Evolutionary conservation across 2,888 invertebrate species (phyloP).

Genomic region (Campopleginae sp.): DNA sequence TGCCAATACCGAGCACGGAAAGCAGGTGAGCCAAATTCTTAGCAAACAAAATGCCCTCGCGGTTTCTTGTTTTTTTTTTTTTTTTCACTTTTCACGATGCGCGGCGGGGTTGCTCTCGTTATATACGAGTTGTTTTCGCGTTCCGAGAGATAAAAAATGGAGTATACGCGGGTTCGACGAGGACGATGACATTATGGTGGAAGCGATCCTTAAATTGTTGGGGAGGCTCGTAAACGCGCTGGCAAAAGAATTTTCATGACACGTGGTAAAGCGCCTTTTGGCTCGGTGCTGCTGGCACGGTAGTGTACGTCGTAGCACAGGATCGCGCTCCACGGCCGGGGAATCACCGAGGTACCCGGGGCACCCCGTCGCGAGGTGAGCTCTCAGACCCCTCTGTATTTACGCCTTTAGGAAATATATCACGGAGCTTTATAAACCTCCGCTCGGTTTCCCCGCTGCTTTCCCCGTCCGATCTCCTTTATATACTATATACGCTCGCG

Average conservation of each 20-base stretch:
- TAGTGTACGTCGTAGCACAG: too few species aligned
- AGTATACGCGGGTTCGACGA: conserved; percentile 40
- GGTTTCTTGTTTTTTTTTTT: background rate
- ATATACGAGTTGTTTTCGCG: conserved; percentile 49
- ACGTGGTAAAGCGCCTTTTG: conserved; percentile 5
- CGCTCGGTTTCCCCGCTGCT: conserved; percentile 38
- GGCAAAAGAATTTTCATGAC: conserved; percentile 50
- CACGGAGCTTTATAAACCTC: conserved; percentile 74
- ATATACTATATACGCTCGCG: conserved; percentile 53
- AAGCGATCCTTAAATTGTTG: conserved; percentile 48
- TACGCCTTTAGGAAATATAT: conserved; percentile 83
- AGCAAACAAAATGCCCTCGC: too few species aligned
- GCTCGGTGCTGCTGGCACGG: conserved; percentile 28
- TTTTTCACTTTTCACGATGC: too few species aligned
- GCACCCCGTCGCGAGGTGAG: conserved; percentile 70
- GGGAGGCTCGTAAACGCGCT: conserved; percentile 47
- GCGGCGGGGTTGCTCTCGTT: too few species aligned
- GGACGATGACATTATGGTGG: conserved; percentile 44
- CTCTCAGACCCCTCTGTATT: conserved; percentile 79
- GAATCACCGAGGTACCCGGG: conserved; percentile 60
- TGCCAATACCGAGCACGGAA: conserved; percentile 53
- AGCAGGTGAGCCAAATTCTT: conserved; percentile 49
- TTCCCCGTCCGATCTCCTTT: conserved; percentile 29
- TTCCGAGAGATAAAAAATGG: conserved; percentile 27
- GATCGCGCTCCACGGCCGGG: conserved; percentile 50